Evolutionary conservation across 2,888 invertebrate species (phyloP).

Genomic region (Apoderus coryli): DNA sequence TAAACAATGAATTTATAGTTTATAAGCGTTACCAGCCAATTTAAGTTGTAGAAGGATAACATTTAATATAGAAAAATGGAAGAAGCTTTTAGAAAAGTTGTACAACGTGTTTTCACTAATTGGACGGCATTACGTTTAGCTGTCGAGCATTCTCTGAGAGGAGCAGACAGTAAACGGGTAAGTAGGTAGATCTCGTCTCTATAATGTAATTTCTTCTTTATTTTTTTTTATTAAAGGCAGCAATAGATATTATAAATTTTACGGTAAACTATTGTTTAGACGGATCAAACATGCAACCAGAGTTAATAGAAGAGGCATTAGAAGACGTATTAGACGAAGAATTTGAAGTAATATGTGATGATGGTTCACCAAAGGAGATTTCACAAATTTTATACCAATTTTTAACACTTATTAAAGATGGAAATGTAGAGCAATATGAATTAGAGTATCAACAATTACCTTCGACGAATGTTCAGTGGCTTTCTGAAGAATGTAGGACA

Average conservation of each 20-base stretch:
- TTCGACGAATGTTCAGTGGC: slow-evolving; percentile 33
- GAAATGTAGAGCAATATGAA: slow-evolving; percentile 41
- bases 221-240: slow-evolving; percentile 35
- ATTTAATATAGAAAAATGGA: slow-evolving; percentile 19
- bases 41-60: no score
- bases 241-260: slow-evolving; percentile 48
- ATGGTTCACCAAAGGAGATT: slow-evolving; percentile 52
- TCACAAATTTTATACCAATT: slow-evolving; percentile 41
- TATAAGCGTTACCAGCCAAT: no score
- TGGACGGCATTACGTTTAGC: slow-evolving; percentile 59
- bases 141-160: slow-evolving; percentile 61
- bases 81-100: slow-evolving; percentile 42
- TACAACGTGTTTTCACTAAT: slow-evolving; percentile 52
- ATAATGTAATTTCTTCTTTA: slow-evolving; percentile 7
- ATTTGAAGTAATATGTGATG: slow-evolving; percentile 58
- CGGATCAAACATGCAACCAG: slow-evolving; percentile 40
- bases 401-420: slow-evolving; percentile 39
- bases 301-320: slow-evolving; percentile 46
- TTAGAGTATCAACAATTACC: slow-evolving; percentile 44
- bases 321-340: slow-evolving; percentile 61
- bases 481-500: no score
- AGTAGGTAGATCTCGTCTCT: slow-evolving; percentile 5
- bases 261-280: slow-evolving; percentile 45
- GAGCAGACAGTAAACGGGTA: slow-evolving; percentile 53
- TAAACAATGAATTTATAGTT: no score